Evolutionary conservation across 2,888 invertebrate species (phyloP).

Genomic region (Sinelater perroti): DNA sequence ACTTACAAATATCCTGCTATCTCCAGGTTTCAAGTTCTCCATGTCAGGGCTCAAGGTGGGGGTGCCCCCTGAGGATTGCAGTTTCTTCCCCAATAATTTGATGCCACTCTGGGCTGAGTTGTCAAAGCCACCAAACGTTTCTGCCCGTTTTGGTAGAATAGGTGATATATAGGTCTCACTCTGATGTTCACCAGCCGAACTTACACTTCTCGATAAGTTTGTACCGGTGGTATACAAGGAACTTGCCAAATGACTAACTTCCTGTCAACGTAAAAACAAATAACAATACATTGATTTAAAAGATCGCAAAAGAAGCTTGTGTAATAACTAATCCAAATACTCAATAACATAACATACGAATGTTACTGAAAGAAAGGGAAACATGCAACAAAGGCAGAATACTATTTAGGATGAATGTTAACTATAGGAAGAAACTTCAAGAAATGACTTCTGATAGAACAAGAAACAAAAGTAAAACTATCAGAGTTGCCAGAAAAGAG

Average conservation of each 20-base stretch:
- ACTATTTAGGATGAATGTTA: too few relatives aligned
- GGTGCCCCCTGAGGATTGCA: conserved; percentile 54
- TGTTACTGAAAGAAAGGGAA: too few relatives aligned
- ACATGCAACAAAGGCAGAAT: not conserved
- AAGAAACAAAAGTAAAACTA: too few relatives aligned
- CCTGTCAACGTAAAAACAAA: conserved; percentile 60
- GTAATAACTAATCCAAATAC: not conserved
- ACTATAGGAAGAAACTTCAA: too few relatives aligned
- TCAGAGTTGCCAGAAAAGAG: too few relatives aligned
- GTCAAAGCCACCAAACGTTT: conserved; percentile 97
- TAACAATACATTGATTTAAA: not conserved
- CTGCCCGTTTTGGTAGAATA: conserved; percentile 89
- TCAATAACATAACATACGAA: too few relatives aligned
- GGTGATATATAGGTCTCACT: conserved; percentile 86
- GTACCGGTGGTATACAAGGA: conserved; percentile 77
- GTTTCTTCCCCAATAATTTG: conserved; percentile 56
- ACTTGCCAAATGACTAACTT: conserved; percentile 79
- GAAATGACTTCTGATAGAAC: too few relatives aligned
- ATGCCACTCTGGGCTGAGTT: conserved; percentile 58
- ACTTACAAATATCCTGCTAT: conserved; percentile 59
- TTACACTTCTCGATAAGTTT: conserved; percentile 87
- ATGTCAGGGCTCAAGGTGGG: conserved; percentile 57
- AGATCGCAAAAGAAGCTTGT: not conserved
- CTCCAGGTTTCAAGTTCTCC: conserved; percentile 59
- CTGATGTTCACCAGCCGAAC: conserved; percentile 93